Base-by-base conservation (phyloP, 23 tunicate species). In the Trididemnum clinides region DNA sequence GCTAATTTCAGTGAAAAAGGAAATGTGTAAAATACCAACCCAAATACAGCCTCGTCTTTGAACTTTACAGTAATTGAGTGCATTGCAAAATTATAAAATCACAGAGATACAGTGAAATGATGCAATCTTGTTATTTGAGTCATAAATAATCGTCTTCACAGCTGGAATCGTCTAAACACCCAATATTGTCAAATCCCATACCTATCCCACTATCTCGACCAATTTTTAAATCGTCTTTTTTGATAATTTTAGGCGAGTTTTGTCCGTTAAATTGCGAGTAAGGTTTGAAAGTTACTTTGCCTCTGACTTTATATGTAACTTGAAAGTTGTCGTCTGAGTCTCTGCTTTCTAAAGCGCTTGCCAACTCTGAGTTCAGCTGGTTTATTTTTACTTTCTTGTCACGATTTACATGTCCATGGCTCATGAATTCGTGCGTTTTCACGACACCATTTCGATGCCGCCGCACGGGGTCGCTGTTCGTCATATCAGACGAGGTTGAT, bases 201-300 rank as follows among this genome's bases (percentile, higher is more conserved):
- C 29, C 82, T 10, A 85, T 85, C 1, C 88, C 88, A 59, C 88
- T 85, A 82, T 85, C 88, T 30, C 88, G 57, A 33, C 88, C 88
- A 37, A 54, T 34, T 26, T 28, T 78, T 27, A 20, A 5, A 15
- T 3, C 36, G 22, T 51, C 15, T 39, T 37, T 39, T 29, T 29
- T 5, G 4, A 5, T 23, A 2, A 23, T 28, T 27, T 35, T 18
- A 5, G 75, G 75, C 5, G 10, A 6, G 6, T 69, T 19, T 2
- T 29, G 2, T 19, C 27, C 80, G 26, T 23, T 51, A 2, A 25
- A 22, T 6, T 78, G 35, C 25, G 83, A 34, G 15, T 2, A 31
- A 66, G 4, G 51, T 35, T 78, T 34, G 66, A 78, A 78, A 10
- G 51, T 65, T 3, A 78, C 83, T 78, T 51, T 78, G 12, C 65